Percentiles rank a stretch among this genome's conserved stretches.
Conservation (phyloP, 2,888 invertebrate genomes). For the Eupithecia exiguata region DNA sequence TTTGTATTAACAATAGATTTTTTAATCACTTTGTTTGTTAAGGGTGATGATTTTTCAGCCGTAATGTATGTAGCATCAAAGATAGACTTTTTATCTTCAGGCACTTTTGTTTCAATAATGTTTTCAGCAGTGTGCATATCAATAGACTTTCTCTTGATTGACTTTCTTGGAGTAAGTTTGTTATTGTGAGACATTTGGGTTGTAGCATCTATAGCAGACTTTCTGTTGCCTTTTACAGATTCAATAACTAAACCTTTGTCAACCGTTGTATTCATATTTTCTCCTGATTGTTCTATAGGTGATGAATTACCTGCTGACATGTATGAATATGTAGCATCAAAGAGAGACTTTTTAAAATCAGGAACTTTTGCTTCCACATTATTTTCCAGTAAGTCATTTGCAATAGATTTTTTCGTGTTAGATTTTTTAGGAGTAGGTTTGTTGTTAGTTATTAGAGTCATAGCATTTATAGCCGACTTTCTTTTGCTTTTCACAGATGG, state of each 20-base stretch:
- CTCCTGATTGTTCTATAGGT: slow-evolving; percentile 2
- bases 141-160: slow-evolving; percentile 6
- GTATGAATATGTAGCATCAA: slow-evolving; percentile 3
- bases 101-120: not conserved
- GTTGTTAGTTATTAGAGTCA: slow-evolving; percentile 2
- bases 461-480: slow-evolving; percentile 5
- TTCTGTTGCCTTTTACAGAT: slow-evolving; percentile 5
- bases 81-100: not conserved
- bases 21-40: not conserved
- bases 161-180: not conserved
- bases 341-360: not conserved
- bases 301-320: slow-evolving; percentile 6
- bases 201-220: not conserved
- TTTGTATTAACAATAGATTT: slow-evolving; percentile 20
- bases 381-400: not conserved
- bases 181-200: not conserved
- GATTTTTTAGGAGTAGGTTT: not conserved
- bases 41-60: slow-evolving; percentile 7
- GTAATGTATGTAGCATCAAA: slow-evolving; percentile 8
- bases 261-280: not conserved
- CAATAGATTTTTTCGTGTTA: slow-evolving; percentile 6
- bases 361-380: not conserved
- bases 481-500: slow-evolving; percentile 3
- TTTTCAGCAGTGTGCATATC: not conserved
- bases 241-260: not conserved